Evolutionary conservation across 2,888 invertebrate genomes (phyloP).

Genomic region (Epistrophe eligans): DNA sequence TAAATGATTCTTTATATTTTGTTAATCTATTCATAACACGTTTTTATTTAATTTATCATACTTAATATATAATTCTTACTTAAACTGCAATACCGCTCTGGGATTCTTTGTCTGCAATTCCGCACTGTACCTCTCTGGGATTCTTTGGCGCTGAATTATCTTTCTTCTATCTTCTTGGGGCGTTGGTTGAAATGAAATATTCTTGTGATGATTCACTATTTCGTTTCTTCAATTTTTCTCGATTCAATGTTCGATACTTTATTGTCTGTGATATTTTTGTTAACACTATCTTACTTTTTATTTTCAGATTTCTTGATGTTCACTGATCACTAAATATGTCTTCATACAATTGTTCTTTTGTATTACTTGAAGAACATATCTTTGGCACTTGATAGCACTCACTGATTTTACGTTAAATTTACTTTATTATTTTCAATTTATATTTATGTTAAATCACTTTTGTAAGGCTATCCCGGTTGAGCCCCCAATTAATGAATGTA

Average conservation of each 20-base stretch:
- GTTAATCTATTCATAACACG: constrained; percentile 12
- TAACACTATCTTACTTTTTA: constrained; percentile 19
- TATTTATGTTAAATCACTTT: constrained; percentile 13
- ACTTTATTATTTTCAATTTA: constrained; percentile 7
- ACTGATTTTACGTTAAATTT: constrained; percentile 15
- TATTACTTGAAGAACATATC: constrained; percentile 20
- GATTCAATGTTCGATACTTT: constrained; percentile 19
- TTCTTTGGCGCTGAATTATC: too few species aligned
- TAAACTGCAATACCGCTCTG: constrained; percentile 13
- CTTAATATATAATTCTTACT: not conserved
- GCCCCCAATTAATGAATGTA: not conserved
- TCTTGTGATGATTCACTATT: constrained; percentile 12
- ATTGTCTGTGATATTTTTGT: constrained; percentile 10
- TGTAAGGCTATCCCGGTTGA: constrained; percentile 19
- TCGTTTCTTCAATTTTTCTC: constrained; percentile 21
- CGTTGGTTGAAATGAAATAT: not conserved
- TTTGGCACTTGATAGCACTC: constrained; percentile 8
- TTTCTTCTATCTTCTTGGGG: too few species aligned
- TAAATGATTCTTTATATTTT: constrained; percentile 9
- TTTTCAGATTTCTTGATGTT: constrained; percentile 23
- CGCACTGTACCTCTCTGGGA: constrained; percentile 18
- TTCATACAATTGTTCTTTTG: constrained; percentile 16
- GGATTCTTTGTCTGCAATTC: constrained; percentile 19
- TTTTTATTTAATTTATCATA: not conserved
- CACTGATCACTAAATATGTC: constrained; percentile 11